These are phyloP conservation scores for Piscicola geometra DNA, from an alignment of 2,888 invertebrate genomes.

Conservation along the genomic window DNA sequence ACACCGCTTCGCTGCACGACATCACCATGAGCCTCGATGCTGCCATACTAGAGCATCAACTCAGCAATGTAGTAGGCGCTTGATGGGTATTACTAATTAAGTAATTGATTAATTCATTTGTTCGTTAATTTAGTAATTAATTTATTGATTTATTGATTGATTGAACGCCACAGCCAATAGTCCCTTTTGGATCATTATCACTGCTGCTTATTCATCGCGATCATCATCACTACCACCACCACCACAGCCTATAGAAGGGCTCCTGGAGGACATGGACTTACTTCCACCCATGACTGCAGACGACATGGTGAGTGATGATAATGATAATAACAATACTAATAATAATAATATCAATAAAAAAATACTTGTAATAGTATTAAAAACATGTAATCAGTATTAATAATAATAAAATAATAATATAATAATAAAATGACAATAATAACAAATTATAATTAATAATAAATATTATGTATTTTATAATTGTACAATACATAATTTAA, in stretches of 20 bases:
- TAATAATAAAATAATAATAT: no score
- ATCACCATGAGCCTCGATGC: constrained; percentile 8
- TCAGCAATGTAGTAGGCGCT: neutral
- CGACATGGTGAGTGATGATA: neutral
- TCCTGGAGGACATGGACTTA: neutral
- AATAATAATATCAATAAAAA: no score
- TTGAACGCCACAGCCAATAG: no score
- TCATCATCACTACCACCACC: neutral
- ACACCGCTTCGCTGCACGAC: neutral
- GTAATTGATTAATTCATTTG: neutral
- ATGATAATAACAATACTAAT: neutral
- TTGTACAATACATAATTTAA: no score
- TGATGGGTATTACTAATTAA: neutral
- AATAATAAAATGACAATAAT: no score
- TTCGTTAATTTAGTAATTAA: neutral
- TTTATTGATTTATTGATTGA: no score
- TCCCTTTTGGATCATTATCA: no score
- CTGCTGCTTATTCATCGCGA: no score
- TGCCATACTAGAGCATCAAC: neutral
- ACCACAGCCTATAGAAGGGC: neutral
- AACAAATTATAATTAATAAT: no score
- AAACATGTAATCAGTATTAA: no score
- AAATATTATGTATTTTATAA: no score
- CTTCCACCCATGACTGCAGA: neutral
- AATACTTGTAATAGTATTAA: no score